Base-by-base conservation (phyloP, 1,140 invertebrate genomes). In the Drosophila kohkoa region DNA sequence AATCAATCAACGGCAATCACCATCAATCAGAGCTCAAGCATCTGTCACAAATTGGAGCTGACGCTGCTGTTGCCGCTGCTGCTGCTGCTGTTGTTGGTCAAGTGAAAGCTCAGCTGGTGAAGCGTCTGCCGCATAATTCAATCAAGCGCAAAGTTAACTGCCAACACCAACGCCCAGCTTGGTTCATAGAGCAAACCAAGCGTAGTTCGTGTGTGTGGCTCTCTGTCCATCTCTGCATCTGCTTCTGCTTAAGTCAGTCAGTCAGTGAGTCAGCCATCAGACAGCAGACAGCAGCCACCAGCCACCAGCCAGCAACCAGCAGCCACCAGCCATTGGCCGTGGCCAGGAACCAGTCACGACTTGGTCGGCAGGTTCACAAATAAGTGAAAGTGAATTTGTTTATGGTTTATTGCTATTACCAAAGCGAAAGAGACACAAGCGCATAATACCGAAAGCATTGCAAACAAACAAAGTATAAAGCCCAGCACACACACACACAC, bases 301-400 rank as follows among this genome's bases (percentile, higher is more conserved):
- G 60, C 69, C 54, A 72, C n/a, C 54, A 64, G 49, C 46, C 20
- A 51, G 49, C 30, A 64, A 13, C 41, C 46, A 49, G 15, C 20
- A 74, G 65, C 57, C 64, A 43, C 45, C 35, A 69, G 60, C 69
- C 54, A 72, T 72, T 72, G 62, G 68, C 68, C 73, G 52, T 75
- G 73, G 73, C 67, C 73, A 75, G 73, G 67, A 75, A 75, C 67
- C 16, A 54, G 55, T 48, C 65, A 48, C 65, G 55, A 68, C 43
- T 64, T 46, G 38, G 57, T 58, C 46, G 81, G 68, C 81, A 83
- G 81, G 81, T 83, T 83, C 82, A 89, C 81, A 85, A 89, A 89
- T 89, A 88, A 88, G 85, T 88, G 85, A 88, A 88, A 88, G 85
- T 88, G 85, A 88, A 88, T 88, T 88, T 88, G 85, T 89, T 88